Evolutionary conservation across 2,888 invertebrate genomes (phyloP), one percentile per base, ranked within the genome.

Genomic region (Drymonia ruficornis): DNA sequence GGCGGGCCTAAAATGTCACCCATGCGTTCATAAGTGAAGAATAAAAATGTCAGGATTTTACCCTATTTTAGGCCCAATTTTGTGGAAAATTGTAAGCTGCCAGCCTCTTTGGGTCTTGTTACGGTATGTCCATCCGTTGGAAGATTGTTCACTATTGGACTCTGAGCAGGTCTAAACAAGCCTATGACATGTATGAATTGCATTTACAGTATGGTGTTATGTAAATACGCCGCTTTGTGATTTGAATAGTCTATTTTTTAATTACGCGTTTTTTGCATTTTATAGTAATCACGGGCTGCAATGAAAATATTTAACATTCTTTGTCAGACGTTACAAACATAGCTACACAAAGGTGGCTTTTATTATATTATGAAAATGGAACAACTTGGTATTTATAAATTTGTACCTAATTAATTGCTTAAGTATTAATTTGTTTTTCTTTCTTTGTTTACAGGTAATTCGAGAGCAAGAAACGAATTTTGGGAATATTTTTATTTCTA

Each of bases 361-460:
- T n/a, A 5, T 36, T 5, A 5, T n/a, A n/a, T 36, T 36, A 13
- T 4, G n/a, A 13, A 36, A 11, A 6, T n/a, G n/a, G 11, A 36
- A n/a, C n/a, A 36, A 36, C 5, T 5, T n/a, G 3, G n/a, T n/a
- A 0, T 36, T n/a, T 2, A 0, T 3, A 11, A 31, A 9, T 2
- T 8, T 8, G 9, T 11, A 31, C 7, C 9, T 8, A 11, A 11
- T 31, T 11, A 6, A 31, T 31, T 31, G 23, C 23, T 23, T 23
- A 2, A 36, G 13, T 13, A 36, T 13, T 36, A 36, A 36, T 36
- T 36, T 45, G 3, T 28, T 0, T 23, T 23, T 45, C 4, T 45
- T 28, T 23, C 6, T 45, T 45, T 45, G 45, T 45, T 45, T 15
- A 15, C 45, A 45, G 45, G 45, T 45, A 45, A 45, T 28, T 28